Base-by-base conservation (phyloP, 2,113 vertebrate genomes). In the Gambusia holbrooki region DNA sequence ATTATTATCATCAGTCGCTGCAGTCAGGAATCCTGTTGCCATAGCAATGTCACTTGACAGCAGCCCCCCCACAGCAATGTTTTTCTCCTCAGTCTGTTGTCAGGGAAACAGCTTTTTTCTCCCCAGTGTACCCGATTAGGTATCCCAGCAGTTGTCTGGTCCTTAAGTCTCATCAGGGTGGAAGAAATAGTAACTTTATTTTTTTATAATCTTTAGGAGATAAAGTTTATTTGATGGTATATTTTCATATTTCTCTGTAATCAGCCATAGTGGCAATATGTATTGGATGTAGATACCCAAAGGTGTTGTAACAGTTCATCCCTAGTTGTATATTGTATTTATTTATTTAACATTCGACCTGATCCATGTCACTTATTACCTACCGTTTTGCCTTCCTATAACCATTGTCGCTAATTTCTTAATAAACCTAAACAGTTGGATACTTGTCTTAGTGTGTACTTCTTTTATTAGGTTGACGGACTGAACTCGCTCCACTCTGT, bases 401-500 rank as follows among this genome's bases (percentile, higher is more conserved):
- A 17, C 13, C 4, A 19, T 48, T 48, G 45, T 6, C 15, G 5
- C 14, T 48, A 48, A 48, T 48, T 48, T 48, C 1, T 48, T 15
- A 48, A 19, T 48, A 48, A 48, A 5, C 45, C 1, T 19, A 48
- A 48, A 19, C 5, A 19, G 4, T 69, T 66, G 60, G 27, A 3
- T 37, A 6, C 19, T 32, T 73, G 14, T 74, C 13, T 64, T 54
- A 32, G 29, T 67, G 1, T 74, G 28, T 61, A 8, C 28, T 62
- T 68, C 72, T 58, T 58, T 89, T 62, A 68, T 25, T 71, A 99
- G 98, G 94, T 96, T 69, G 98, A 99, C 80, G 97, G 97, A 1
- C 88, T 98, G 62, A 98, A 97, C 92, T 98, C 97, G 14, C 95
- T 99, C 2, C 98, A 99, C 87, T 97, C 98, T 1, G 96, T 99